Conservation (phyloP, 1,140 invertebrate genomes). For the Zophobas atratus region DNA sequence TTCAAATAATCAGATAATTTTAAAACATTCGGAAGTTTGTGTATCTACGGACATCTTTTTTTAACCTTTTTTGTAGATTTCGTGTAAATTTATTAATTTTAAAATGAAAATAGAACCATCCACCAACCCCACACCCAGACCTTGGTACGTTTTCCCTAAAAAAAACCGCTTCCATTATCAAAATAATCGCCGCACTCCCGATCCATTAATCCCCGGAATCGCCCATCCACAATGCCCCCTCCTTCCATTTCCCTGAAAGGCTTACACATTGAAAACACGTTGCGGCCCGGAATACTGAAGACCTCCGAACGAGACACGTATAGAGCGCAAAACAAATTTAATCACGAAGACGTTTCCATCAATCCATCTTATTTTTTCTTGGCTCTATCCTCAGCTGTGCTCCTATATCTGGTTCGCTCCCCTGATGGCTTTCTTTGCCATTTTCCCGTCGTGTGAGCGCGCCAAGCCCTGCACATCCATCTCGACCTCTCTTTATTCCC, state of each 20-base stretch:
- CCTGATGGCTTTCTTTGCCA: constrained; percentile 64
- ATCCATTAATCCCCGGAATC: too few species aligned
- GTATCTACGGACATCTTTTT: too few species aligned
- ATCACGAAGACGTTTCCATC: constrained; percentile 67
- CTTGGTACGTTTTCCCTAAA: too few species aligned
- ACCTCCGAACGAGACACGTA: constrained; percentile 57
- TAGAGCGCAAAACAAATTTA: constrained; percentile 65
- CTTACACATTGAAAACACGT: constrained; percentile 62
- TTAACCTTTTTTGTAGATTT: too few species aligned
- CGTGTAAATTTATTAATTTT: too few species aligned
- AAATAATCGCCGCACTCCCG: too few species aligned
- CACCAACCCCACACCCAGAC: too few species aligned
- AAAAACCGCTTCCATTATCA: too few species aligned
- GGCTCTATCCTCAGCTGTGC: not conserved
- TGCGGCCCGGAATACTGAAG: constrained; percentile 51
- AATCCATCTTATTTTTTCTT: constrained; percentile 66
- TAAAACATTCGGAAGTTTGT: too few species aligned
- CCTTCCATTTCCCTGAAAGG: constrained; percentile 48
- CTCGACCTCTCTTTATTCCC: constrained; percentile 42
- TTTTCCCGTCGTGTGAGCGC: constrained; percentile 61
- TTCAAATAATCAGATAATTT: too few species aligned
- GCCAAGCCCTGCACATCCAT: constrained; percentile 57
- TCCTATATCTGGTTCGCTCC: constrained; percentile 59
- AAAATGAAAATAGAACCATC: too few species aligned
- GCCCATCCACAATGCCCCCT: too few species aligned